These are phyloP conservation scores for Rhadinocentrus ornatus DNA, from an alignment of 2,797 vertebrate genomes.

Conservation along the genomic window DNA sequence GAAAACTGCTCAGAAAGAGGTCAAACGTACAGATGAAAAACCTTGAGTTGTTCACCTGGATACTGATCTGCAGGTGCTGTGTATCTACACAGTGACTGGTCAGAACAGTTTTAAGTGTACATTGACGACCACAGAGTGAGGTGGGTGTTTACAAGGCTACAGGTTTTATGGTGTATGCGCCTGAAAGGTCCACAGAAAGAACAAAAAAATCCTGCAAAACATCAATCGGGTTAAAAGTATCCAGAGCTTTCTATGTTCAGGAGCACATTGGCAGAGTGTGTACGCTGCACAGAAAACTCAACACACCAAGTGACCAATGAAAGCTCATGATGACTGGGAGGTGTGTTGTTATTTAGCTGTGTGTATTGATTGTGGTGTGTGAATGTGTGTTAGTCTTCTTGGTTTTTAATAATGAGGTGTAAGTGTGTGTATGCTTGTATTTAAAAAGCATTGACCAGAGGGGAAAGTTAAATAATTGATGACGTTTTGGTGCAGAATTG, in stretches of 20 bases:
- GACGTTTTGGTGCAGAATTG: constrained; percentile 74
- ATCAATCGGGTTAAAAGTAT: not conserved
- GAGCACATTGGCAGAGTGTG: too few species aligned
- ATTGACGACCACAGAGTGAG: too few species aligned
- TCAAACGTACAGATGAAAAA: too few species aligned
- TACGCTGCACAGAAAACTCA: not conserved
- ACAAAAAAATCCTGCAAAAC: not conserved
- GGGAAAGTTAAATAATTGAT: constrained; percentile 78
- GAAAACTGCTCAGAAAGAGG: too few species aligned
- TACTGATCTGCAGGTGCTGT: too few species aligned
- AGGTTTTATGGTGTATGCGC: not conserved
- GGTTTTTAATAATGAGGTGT: not conserved
- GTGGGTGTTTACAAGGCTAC: too few species aligned
- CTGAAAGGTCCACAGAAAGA: not conserved
- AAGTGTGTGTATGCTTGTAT: constrained; percentile 31
- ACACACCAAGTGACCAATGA: not conserved
- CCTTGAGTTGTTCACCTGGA: too few species aligned
- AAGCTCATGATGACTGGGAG: not conserved
- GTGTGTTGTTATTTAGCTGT: constrained; percentile 9
- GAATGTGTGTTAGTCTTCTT: not conserved
- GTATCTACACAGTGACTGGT: too few species aligned
- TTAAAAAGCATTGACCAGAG: constrained; percentile 36
- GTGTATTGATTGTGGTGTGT: not conserved
- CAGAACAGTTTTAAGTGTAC: too few species aligned
- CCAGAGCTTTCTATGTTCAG: too few species aligned